phyloP scores from a whole-genome alignment of 2,888 invertebrate species.

The Neria commutata region DNA sequence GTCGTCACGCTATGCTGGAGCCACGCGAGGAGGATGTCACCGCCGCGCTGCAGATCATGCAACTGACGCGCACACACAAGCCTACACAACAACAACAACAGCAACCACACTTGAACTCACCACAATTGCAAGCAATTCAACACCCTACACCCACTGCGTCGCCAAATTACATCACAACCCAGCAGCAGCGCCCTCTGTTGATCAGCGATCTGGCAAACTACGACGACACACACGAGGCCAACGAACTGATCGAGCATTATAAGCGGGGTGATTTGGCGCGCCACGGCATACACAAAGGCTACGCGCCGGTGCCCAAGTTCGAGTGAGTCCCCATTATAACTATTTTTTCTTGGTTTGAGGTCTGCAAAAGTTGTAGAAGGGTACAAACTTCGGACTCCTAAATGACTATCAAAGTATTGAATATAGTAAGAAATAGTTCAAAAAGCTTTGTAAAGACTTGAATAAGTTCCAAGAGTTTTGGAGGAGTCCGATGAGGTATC shows the following conservation, averaged over 20 bases:
- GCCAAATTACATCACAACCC: constrained; percentile 15
- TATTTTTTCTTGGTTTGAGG: no score
- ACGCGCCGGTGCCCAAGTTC: constrained; percentile 60
- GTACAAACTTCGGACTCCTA: not conserved
- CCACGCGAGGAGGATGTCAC: constrained; percentile 42
- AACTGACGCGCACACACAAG: constrained; percentile 38
- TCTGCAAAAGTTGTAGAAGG: not conserved
- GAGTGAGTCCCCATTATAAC: constrained; percentile 59
- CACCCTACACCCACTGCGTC: constrained; percentile 17
- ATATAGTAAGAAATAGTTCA: no score
- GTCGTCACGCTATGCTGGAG: constrained; percentile 36
- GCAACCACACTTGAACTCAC: constrained; percentile 11
- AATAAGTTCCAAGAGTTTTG: no score
- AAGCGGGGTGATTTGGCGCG: constrained; percentile 50
- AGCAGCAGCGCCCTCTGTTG: constrained; percentile 29
- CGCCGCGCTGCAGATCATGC: constrained; percentile 49
- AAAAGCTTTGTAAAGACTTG: no score
- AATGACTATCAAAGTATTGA: not conserved
- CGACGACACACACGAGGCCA: constrained; percentile 48
- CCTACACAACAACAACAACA: constrained; percentile 35
- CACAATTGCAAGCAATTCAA: constrained; percentile 14
- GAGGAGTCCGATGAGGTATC: no score
- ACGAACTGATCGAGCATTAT: constrained; percentile 52
- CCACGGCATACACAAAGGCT: constrained; percentile 52
- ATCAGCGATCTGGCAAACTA: constrained; percentile 47